These are phyloP conservation scores for Sigmodon hispidus DNA, from an alignment of 2,113 vertebrate genomes.

Conservation along the genomic window DNA sequence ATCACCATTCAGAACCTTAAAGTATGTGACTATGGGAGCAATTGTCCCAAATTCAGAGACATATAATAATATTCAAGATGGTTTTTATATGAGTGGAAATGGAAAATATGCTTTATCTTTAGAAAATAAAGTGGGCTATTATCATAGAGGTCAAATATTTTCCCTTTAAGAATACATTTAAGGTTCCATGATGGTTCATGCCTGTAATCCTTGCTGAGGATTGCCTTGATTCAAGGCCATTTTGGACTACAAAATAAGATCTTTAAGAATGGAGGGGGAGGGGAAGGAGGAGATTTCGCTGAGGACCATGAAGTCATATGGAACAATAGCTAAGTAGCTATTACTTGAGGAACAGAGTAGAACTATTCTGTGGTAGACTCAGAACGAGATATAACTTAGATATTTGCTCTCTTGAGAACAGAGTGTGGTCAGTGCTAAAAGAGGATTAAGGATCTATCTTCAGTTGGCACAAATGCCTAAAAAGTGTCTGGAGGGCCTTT, in stretches of 20 bases:
- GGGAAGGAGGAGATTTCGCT: neutral
- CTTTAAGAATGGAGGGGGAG: neutral
- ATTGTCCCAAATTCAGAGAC: neutral
- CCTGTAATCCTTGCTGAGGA: neutral
- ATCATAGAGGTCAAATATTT: neutral
- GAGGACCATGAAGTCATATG: neutral
- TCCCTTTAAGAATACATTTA: conserved; percentile 28
- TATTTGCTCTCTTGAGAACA: neutral
- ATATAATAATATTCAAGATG: neutral
- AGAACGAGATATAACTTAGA: neutral
- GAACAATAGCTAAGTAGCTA: neutral
- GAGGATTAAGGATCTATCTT: too few species aligned
- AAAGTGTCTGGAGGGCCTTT: neutral
- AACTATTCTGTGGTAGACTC: neutral
- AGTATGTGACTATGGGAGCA: neutral
- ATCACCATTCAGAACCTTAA: neutral
- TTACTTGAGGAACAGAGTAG: neutral
- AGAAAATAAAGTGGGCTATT: conserved; percentile 15
- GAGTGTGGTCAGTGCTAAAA: neutral
- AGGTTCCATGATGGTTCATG: neutral
- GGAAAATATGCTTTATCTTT: neutral
- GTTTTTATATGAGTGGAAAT: neutral
- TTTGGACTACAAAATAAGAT: neutral
- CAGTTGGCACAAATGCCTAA: neutral
- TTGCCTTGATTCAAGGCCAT: neutral